phyloP scores from a whole-genome alignment of 1,140 invertebrate genomes.

The Paraescarpia echinospica region DNA sequence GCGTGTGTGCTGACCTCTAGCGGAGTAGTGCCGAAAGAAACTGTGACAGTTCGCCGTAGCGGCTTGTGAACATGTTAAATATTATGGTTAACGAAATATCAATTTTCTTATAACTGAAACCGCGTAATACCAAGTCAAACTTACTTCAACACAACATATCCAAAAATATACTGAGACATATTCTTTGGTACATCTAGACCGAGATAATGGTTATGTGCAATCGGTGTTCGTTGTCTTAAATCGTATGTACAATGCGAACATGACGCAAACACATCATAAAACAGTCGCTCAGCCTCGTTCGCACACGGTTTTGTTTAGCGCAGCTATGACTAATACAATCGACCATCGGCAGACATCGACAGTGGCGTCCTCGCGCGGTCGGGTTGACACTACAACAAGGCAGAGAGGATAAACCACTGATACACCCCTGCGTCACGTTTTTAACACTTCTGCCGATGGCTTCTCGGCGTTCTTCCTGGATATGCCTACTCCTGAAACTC shows the following conservation, averaged over 20 bases:
- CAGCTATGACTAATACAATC: not conserved
- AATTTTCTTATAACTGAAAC: not conserved
- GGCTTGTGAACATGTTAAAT: not conserved
- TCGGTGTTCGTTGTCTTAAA: not conserved
- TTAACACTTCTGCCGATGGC: not conserved
- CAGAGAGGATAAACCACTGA: not conserved
- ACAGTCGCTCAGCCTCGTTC: not conserved
- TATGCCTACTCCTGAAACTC: not conserved
- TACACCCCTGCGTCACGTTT: not conserved
- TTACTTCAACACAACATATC: not conserved
- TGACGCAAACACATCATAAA: not conserved
- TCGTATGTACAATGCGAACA: not conserved
- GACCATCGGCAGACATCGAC: not conserved
- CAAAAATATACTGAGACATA: conserved; percentile 1
- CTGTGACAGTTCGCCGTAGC: not conserved
- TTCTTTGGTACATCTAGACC: not conserved
- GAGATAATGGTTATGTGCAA: not conserved
- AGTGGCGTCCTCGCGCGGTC: not conserved
- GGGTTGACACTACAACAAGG: too few relatives aligned
- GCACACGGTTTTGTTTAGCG: not conserved
- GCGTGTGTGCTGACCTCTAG: not conserved
- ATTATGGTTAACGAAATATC: not conserved
- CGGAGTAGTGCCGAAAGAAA: not conserved
- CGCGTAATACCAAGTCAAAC: not conserved
- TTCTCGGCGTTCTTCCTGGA: not conserved